Conservation (phyloP, 2,888 invertebrate genomes). For the Eilema sororculum region DNA sequence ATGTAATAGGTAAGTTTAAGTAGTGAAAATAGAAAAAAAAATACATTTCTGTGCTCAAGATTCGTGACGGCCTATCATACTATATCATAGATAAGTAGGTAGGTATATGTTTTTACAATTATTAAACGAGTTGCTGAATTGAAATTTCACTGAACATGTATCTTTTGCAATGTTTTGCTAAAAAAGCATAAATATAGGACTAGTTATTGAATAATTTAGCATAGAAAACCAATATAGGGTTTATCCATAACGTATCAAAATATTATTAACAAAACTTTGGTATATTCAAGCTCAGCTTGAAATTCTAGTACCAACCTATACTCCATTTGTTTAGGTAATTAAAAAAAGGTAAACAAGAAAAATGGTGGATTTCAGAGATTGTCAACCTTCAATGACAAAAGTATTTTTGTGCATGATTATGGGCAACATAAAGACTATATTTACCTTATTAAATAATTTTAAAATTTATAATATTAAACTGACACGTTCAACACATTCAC, state of each 20-base stretch:
- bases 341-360: too few species aligned
- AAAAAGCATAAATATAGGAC: not conserved
- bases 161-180: not conserved
- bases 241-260: not conserved
- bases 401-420: too few species aligned
- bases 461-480: too few species aligned
- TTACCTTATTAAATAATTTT: too few species aligned
- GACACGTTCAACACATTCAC: too few species aligned
- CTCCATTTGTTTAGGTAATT: too few species aligned
- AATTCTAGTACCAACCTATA: slow-evolving; percentile 4
- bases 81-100: not conserved
- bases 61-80: not conserved
- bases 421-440: too few species aligned
- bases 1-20: slow-evolving; percentile 3
- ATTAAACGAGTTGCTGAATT: slow-evolving; percentile 1
- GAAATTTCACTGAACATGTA: not conserved
- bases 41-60: not conserved
- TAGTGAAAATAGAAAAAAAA: not conserved
- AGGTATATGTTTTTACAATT: not conserved
- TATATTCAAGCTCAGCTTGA: not conserved
- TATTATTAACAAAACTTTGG: not conserved
- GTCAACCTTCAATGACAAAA: too few species aligned
- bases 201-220: not conserved
- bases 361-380: too few species aligned
- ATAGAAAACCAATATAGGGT: not conserved